Evolutionary conservation across 2,797 vertebrate species (phyloP).

Genomic region (Poeciliopsis infans): DNA sequence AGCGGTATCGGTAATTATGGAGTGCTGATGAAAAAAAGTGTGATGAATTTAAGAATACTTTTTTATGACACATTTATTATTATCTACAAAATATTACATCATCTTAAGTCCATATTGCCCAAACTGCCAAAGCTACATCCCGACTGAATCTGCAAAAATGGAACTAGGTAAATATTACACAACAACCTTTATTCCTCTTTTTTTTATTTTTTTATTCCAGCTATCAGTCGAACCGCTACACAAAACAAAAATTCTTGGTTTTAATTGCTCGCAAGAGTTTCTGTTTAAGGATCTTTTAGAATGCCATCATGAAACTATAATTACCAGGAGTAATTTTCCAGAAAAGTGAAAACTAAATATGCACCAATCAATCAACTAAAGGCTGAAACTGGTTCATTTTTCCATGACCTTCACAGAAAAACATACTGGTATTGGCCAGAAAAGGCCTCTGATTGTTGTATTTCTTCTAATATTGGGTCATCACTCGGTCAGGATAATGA

Average conservation of each 20-base stretch:
- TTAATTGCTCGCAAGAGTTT: too few species aligned
- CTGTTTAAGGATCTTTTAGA: background rate
- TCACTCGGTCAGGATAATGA: background rate
- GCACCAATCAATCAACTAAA: background rate
- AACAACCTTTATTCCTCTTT: too few species aligned
- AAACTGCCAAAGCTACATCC: background rate
- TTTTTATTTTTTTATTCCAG: too few species aligned
- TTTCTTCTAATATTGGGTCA: background rate
- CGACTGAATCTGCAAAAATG: too few species aligned
- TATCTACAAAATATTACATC: background rate
- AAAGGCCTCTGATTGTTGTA: background rate
- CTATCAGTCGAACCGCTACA: too few species aligned
- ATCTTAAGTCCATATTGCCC: background rate
- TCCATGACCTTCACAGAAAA: background rate
- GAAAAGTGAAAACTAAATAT: background rate
- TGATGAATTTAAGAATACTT: background rate
- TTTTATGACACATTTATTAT: background rate
- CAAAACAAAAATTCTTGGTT: too few species aligned
- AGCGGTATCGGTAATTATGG: background rate
- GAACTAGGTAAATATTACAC: too few species aligned
- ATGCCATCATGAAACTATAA: background rate
- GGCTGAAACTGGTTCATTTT: background rate
- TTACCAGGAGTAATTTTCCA: background rate
- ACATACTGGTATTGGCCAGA: background rate
- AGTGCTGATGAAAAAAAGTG: background rate